phyloP scores from a whole-genome alignment of 2,888 invertebrate species.

The Oscheius sp. region DNA sequence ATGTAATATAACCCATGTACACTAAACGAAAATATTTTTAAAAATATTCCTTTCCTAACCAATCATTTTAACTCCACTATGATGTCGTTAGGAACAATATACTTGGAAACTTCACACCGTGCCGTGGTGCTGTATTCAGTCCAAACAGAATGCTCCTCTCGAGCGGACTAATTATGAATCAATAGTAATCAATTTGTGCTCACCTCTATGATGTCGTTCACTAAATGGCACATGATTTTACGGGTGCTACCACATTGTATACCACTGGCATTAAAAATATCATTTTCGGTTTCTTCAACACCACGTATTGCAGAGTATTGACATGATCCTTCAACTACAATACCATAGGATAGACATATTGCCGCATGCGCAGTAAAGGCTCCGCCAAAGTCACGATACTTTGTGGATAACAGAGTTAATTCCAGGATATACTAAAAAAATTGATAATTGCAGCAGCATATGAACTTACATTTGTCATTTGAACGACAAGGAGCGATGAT shows the following conservation, averaged over 20 bases:
- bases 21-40: too few species aligned
- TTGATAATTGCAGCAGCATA: background rate
- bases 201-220: background rate
- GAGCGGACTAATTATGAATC: background rate
- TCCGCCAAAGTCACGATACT: constrained; percentile 30
- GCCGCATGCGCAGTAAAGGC: constrained; percentile 35
- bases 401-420: constrained; percentile 18
- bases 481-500: constrained; percentile 3
- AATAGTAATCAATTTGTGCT: background rate
- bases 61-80: too few species aligned
- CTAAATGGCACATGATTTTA: constrained; percentile 13
- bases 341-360: constrained; percentile 14
- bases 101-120: too few species aligned
- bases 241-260: background rate
- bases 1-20: too few species aligned
- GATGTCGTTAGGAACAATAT: too few species aligned
- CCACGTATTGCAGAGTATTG: background rate
- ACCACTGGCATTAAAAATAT: background rate
- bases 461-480: constrained; percentile 30
- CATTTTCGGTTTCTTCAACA: background rate
- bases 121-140: too few species aligned
- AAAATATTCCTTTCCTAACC: too few species aligned
- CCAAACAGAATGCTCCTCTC: too few species aligned
- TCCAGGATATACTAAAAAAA: constrained; percentile 28
- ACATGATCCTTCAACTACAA: background rate